A percentile compares a stretch with the other conserved stretches of the same genome.
Conservation (phyloP, 2,888 invertebrate species). For the Gerosis bhagava region DNA sequence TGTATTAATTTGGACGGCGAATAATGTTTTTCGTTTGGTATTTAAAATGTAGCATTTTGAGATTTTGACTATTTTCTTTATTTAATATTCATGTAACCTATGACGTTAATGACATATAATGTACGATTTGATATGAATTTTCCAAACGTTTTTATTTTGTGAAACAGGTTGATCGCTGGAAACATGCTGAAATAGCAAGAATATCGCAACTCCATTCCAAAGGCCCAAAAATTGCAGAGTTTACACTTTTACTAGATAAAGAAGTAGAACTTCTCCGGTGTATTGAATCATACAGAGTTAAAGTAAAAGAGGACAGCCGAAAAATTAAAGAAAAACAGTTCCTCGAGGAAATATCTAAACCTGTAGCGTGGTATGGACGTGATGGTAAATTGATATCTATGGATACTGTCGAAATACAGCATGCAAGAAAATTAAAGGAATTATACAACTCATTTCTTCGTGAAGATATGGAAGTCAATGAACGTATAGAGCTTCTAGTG, state of each 20-base stretch:
- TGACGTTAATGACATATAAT: no score
- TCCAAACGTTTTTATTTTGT: no score
- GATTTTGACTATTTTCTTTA: no score
- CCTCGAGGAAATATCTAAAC: slow-evolving; percentile 86
- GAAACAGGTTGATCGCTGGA: slow-evolving; percentile 85
- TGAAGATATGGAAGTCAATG: slow-evolving; percentile 81
- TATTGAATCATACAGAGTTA: slow-evolving; percentile 85
- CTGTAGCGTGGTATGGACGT: slow-evolving; percentile 89
- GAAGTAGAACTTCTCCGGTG: slow-evolving; percentile 87
- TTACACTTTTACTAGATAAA: slow-evolving; percentile 86
- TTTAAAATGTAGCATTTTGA: no score
- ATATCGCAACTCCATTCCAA: slow-evolving; percentile 85
- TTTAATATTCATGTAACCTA: no score
- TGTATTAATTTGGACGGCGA: no score
- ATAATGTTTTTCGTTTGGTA: no score
- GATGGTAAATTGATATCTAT: slow-evolving; percentile 88
- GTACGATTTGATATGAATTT: no score
- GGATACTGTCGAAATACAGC: slow-evolving; percentile 91
- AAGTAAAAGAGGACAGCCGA: slow-evolving; percentile 82
- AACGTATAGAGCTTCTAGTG: slow-evolving; percentile 86
- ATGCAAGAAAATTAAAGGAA: slow-evolving; percentile 88
- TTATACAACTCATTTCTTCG: slow-evolving; percentile 86
- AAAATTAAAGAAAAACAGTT: slow-evolving; percentile 84
- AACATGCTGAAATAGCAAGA: slow-evolving; percentile 83
- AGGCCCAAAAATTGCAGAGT: slow-evolving; percentile 87